Evolutionary conservation across 2,113 vertebrate species (phyloP).

Genomic region (Circaetus gallicus): DNA sequence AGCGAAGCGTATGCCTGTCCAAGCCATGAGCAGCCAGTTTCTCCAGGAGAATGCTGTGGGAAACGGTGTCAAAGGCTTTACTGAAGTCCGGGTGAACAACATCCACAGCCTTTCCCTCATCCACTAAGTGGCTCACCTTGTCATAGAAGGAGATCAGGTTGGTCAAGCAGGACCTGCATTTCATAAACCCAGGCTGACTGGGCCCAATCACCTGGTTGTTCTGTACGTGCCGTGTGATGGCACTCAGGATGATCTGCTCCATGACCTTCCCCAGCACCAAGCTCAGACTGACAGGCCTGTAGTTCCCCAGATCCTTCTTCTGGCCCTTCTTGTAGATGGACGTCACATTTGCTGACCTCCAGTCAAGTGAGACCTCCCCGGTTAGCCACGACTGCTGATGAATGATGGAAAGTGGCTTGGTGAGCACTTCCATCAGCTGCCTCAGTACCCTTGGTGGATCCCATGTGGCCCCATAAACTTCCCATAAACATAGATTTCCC

Average conservation of each 20-base stretch:
- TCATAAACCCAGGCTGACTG: neutral
- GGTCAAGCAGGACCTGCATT: neutral
- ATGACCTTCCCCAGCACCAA: neutral
- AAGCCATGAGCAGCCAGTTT: too few relatives aligned
- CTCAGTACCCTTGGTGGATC: neutral
- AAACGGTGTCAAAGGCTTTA: neutral
- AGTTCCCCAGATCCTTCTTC: neutral
- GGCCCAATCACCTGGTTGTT: neutral
- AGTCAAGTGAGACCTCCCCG: neutral
- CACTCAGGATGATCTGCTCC: neutral
- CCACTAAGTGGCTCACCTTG: neutral
- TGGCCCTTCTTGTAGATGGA: neutral
- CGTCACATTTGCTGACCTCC: neutral
- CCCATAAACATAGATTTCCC: neutral
- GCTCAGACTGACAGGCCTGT: neutral
- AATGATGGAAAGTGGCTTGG: neutral
- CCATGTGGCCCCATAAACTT: neutral
- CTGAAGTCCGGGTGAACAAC: neutral
- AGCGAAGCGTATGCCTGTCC: too few relatives aligned
- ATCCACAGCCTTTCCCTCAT: neutral
- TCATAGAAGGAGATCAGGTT: neutral
- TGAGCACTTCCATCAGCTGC: neutral
- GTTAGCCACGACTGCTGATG: neutral
- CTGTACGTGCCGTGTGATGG: rapidly evolving
- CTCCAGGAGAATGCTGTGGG: neutral